Base-by-base conservation (phyloP, 1,140 invertebrate species). In the Nasonia vitripennis region DNA sequence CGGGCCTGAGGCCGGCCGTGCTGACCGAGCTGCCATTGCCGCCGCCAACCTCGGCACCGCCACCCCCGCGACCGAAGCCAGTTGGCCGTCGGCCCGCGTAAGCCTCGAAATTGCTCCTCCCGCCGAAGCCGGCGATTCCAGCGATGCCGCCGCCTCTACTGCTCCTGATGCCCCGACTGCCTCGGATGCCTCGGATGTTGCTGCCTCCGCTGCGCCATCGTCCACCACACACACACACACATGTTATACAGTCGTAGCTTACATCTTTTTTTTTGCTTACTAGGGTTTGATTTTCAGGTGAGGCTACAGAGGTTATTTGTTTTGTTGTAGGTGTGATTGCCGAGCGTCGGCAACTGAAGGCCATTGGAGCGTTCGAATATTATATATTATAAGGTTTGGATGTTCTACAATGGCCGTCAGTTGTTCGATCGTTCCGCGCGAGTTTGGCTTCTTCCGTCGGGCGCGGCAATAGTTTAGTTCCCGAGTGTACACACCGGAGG, bases 11-110 rank as follows among this genome's bases (percentile, higher is more conserved):
- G 89, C 92, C 87, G 5, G 92, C 93, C 91, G 92, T 91, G 88
- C 92, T 90, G 92, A 93, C 88, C 93, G 93, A 90, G 90, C 91
- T 90, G 89, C 89, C 91, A 90, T 91, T 91, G 91, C 92, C 92
- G 90, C 91, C 68, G 31, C n/a, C 88, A 89, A 91, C 91, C 87
- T 89, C 91, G 90, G 91, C 90, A 88, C 90, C 92, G 91, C 92
- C 89, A 87, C 90, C 73, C 27, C 71, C 55, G 55, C 55, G 55
- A 62, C 55, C 55, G 55, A 62, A 62, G 14, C 17, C 48, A 12
- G 48, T 17, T 10, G 27, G 20, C 55, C 91, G 91, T 89, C 91
- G 91, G 91, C 92, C 91, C 92, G 91, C 68, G 23, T 62, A 88
- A 89, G 91, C 91, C 89, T 90, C 90, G 89, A 91, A 90, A 88